A percentile compares a stretch with the other conserved stretches of the same genome.
These are phyloP conservation scores for Sceloporus tristichus DNA, from an alignment of 2,113 vertebrate species.

Conservation along the genomic window DNA sequence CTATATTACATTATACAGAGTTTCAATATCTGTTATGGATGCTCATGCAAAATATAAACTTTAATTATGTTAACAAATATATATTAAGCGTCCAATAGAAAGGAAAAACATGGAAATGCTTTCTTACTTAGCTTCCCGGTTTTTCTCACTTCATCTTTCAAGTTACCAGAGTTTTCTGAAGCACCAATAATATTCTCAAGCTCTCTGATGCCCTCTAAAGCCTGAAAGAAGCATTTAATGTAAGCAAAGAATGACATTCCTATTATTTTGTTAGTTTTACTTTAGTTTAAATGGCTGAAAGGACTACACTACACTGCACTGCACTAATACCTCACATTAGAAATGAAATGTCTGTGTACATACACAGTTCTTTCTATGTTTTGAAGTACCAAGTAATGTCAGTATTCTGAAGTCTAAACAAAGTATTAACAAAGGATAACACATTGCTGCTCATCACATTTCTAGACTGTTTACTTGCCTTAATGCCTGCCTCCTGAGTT, in stretches of 20 bases:
- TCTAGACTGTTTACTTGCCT: neutral
- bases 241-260: neutral
- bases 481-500: too few relatives aligned
- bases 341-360: neutral
- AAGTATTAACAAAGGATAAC: neutral
- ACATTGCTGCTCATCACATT: neutral
- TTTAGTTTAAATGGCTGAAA: neutral
- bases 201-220: conserved; percentile 90
- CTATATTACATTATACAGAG: neutral
- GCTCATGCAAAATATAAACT: neutral
- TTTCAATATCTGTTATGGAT: neutral
- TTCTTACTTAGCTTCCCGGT: conserved; percentile 81
- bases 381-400: neutral
- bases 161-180: conserved; percentile 42
- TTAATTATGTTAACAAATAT: neutral
- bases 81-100: neutral
- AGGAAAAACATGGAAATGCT: neutral
- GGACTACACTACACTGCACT: too few relatives aligned
- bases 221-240: conserved; percentile 71
- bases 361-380: neutral
- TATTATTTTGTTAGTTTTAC: neutral
- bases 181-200: conserved; percentile 78
- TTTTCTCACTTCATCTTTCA: conserved; percentile 79
- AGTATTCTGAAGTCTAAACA: neutral
- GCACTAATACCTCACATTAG: neutral